A percentile compares a stretch with the other conserved stretches of the same genome.
Conservation (phyloP, 2,888 invertebrate species). For the Oscheius onirici region DNA sequence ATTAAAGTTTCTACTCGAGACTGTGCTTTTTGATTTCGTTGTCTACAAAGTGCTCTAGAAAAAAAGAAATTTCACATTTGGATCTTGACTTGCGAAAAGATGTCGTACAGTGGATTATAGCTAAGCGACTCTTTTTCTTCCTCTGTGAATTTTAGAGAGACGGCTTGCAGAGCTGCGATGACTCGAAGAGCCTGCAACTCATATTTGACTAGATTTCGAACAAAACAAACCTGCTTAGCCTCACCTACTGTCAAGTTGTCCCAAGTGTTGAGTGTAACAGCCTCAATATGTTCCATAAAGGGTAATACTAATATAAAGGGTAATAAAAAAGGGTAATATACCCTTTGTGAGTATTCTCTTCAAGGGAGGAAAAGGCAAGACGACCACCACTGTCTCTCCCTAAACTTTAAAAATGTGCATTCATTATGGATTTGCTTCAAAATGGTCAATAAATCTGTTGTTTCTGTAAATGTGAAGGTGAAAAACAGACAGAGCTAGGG, state of each 20-base stretch:
- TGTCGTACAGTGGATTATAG: conserved; percentile 8
- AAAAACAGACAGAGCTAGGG: too few relatives aligned
- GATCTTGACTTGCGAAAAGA: conserved; percentile 14
- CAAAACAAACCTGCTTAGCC: conserved; percentile 13
- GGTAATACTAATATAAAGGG: too few relatives aligned
- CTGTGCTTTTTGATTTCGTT: background rate
- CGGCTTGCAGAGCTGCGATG: conserved; percentile 22
- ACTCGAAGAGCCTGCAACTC: background rate
- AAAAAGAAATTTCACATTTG: background rate
- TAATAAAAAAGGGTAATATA: too few relatives aligned
- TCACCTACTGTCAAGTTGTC: conserved; percentile 14
- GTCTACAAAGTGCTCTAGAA: background rate
- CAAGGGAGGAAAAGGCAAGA: too few relatives aligned
- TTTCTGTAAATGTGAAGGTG: too few relatives aligned
- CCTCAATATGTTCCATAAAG: conserved; percentile 37
- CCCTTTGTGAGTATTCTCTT: conserved; percentile 39
- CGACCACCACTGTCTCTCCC: too few relatives aligned
- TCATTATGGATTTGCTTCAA: too few relatives aligned
- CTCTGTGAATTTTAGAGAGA: conserved; percentile 7
- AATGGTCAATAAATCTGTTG: too few relatives aligned
- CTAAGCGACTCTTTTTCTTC: conserved; percentile 10
- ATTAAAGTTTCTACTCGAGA: background rate
- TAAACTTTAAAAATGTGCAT: too few relatives aligned
- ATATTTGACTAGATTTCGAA: background rate
- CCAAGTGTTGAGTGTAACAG: background rate